Base-by-base conservation (phyloP, 2,888 invertebrate genomes). In the Leptinotarsa juncta region DNA sequence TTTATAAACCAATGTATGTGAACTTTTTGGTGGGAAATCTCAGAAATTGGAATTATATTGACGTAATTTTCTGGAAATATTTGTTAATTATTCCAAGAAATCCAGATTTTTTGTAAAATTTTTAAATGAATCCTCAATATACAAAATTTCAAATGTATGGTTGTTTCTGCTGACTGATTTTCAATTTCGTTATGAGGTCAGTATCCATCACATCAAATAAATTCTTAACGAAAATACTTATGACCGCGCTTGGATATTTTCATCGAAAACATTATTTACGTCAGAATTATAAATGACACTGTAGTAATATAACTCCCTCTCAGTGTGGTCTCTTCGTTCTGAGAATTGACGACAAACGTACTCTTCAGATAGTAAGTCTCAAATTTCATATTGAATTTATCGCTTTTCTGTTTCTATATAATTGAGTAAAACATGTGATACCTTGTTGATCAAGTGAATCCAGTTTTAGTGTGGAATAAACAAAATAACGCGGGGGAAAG, bases 371-470 rank as follows among this genome's bases (percentile, higher is more conserved):
- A 68, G 48, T 67, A 62, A 60, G 67, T 77, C 65, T 78, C 77
- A 70, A 65, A 65, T 78, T 78, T 78, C 78, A 78, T 78, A 77
- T 75, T 66, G 70, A 70, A 78, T 78, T 78, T 77, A 78, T 77
- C 65, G 72, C 74, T 53, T 76, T 68, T 67, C 23, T 23, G 26
- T 18, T 18, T 49, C 67, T 15, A n/a, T 75, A 75, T 78, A 77
- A 76, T 77, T 77, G 62, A 32, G n/a, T n/a, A 62, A 32, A 62
- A n/a, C 15, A 62, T 26, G 12, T 42, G 62, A 62, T 62, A 62
- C 62, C n/a, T 7, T 42, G 16, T 42, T 10, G 3, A 42, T 18
- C n/a, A 42, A 26, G 1, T 12, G n/a, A 32, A 32, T 62, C 62
- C 62, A 23, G 18, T 57, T 57, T 57, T 15, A 4, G 4, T 23